A percentile compares a stretch with the other conserved stretches of the same genome.
Conservation (phyloP, 2,797 vertebrate species). For the Acomys russatus region DNA sequence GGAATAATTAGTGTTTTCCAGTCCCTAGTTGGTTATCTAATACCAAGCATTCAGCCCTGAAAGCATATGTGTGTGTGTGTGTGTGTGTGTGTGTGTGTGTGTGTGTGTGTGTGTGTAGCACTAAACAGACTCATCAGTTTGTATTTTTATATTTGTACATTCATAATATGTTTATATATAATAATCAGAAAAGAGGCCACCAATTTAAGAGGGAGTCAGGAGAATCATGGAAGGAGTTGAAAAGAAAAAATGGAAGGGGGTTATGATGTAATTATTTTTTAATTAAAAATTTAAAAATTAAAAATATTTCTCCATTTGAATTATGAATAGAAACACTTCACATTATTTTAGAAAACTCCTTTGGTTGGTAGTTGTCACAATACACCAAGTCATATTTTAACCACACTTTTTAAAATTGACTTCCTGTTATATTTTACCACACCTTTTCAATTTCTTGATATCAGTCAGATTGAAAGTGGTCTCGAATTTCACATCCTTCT, state of each 20-base stretch:
- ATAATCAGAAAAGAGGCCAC: not conserved
- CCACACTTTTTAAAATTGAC: not conserved
- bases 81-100: no score
- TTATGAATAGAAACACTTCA: not conserved
- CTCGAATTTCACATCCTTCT: not conserved
- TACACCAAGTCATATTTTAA: constrained; percentile 1
- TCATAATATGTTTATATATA: not conserved
- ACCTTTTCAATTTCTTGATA: not conserved
- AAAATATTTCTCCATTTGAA: not conserved
- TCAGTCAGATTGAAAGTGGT: not conserved
- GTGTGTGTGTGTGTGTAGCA: not conserved
- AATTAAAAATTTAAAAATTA: not conserved
- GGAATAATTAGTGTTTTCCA: not conserved
- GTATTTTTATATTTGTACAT: not conserved
- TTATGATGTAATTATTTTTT: not conserved
- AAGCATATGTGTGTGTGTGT: not conserved
- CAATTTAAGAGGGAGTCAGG: not conserved
- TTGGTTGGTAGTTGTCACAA: not conserved
- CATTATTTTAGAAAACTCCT: not conserved
- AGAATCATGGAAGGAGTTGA: no score
- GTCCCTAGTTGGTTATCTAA: not conserved
- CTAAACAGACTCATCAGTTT: not conserved
- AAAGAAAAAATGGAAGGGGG: not conserved
- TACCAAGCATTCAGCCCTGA: not conserved
- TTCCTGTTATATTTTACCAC: not conserved